Conservation (phyloP, 2,113 vertebrate genomes). For the Murina feae region DNA sequence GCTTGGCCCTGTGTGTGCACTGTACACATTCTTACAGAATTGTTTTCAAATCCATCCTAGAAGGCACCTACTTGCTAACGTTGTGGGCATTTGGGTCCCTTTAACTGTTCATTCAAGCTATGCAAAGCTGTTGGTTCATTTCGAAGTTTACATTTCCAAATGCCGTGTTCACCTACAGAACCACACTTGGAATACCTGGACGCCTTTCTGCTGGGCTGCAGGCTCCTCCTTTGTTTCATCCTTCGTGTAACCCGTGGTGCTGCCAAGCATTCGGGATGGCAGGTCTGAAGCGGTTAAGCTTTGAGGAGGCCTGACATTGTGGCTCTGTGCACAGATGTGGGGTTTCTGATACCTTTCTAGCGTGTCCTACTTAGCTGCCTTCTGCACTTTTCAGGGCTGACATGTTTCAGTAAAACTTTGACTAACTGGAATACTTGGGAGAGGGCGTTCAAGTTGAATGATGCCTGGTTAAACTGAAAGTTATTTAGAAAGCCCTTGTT, state of each 20-base stretch:
- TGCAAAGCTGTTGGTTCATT: neutral
- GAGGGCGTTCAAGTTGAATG: slow-evolving; percentile 1
- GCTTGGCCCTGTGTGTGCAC: neutral
- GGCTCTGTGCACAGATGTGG: neutral
- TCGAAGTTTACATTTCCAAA: neutral
- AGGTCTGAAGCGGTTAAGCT: neutral
- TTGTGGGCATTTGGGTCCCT: neutral
- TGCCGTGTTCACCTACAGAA: neutral
- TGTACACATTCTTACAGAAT: neutral
- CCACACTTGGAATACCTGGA: neutral
- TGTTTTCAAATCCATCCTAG: neutral
- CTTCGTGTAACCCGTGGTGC: neutral
- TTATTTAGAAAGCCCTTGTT: slow-evolving; percentile 53
- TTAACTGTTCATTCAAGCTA: neutral
- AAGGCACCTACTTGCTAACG: neutral
- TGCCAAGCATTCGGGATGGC: fast-evolving
- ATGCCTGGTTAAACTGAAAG: slow-evolving; percentile 53
- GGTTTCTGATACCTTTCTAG: neutral
- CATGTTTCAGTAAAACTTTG: slow-evolving; percentile 40
- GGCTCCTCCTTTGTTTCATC: neutral
- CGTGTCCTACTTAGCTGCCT: slow-evolving; percentile 5
- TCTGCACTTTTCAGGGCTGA: slow-evolving; percentile 34
- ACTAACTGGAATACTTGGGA: slow-evolving; percentile 48
- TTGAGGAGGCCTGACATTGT: neutral
- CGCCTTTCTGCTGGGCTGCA: neutral